Evolutionary conservation across 2,888 invertebrate genomes (phyloP).

Genomic region (Anagyrus pseudococci): DNA sequence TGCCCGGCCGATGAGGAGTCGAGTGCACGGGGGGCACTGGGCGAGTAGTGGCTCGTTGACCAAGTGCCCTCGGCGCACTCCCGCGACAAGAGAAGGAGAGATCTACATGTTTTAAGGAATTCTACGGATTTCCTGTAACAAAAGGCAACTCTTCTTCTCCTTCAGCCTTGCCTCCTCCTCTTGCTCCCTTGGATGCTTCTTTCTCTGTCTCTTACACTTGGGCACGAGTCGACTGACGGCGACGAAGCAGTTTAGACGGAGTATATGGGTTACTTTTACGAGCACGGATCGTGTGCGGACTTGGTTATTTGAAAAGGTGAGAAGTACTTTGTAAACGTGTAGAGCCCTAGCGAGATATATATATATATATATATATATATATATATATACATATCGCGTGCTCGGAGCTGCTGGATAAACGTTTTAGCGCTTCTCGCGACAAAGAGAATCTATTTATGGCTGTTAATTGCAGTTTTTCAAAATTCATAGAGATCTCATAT

Average conservation of each 20-base stretch:
- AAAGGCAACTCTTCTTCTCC: background rate
- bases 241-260: background rate
- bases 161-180: no score
- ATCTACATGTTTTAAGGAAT: conserved; percentile 33
- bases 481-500: no score
- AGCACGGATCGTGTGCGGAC: no score
- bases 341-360: no score
- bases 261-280: background rate
- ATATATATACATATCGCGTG: no score
- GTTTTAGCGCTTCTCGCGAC: no score
- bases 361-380: no score
- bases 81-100: conserved; percentile 24
- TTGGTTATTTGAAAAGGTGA: background rate
- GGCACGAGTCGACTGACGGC: background rate
- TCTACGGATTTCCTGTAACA: conserved; percentile 6
- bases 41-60: conserved; percentile 36
- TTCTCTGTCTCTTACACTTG: background rate
- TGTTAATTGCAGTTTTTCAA: no score
- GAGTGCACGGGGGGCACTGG: conserved; percentile 19
- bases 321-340: background rate
- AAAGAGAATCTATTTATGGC: no score
- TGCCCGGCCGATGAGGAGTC: conserved; percentile 35
- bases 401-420: no score
- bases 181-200: background rate
- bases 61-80: conserved; percentile 33